Conservation (phyloP, 2,113 vertebrate genomes). For the Plotosus lineatus region DNA sequence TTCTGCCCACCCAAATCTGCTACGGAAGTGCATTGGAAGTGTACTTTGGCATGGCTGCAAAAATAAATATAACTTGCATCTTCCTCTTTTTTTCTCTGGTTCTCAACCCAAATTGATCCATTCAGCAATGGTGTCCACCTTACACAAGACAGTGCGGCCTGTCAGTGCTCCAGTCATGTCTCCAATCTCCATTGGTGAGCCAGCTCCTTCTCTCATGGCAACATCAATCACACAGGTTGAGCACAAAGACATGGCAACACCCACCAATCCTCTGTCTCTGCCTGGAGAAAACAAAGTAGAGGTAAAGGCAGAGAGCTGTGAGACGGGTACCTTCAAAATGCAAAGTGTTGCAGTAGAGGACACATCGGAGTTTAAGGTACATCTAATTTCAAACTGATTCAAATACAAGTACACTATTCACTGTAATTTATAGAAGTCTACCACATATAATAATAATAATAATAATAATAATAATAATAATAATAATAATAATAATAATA, state of each 20-base stretch:
- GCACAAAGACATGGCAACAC: conserved; percentile 58
- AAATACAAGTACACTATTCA: neutral
- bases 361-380: conserved; percentile 80
- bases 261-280: conserved; percentile 58
- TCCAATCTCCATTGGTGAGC: conserved; percentile 77
- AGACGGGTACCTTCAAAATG: conserved; percentile 59
- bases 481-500: too few relatives aligned
- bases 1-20: too few relatives aligned
- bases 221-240: conserved; percentile 44
- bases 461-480: too few relatives aligned
- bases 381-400: neutral
- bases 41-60: too few relatives aligned
- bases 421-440: neutral
- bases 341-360: conserved; percentile 67
- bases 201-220: conserved; percentile 58
- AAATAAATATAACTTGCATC: too few relatives aligned
- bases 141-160: conserved; percentile 84
- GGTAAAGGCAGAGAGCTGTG: conserved; percentile 69
- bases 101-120: conserved; percentile 32
- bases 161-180: conserved; percentile 90
- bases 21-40: too few relatives aligned
- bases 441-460: neutral
- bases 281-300: conserved; percentile 73
- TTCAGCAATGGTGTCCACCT: conserved; percentile 80
- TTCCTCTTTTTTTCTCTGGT: neutral